Percentiles rank a stretch among this genome's conserved stretches.
Evolutionary conservation across 2,888 invertebrate genomes (phyloP).

Genomic region (Helleia helle): DNA sequence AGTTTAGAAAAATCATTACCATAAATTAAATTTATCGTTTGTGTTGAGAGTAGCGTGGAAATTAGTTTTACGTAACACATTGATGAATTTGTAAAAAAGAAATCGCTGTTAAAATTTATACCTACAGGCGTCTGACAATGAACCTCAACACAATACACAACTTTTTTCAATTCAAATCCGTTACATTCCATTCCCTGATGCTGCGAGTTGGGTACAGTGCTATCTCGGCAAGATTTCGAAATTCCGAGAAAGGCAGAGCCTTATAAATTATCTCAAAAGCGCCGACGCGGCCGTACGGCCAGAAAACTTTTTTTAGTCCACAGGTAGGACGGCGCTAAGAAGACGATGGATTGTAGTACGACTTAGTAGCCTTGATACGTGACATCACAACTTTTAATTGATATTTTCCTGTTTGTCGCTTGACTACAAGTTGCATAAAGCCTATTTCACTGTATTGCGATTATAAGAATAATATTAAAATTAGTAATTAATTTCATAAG

Average conservation of each 20-base stretch:
- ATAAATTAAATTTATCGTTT: neutral
- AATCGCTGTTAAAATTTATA: neutral
- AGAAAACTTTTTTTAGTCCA: constrained; percentile 67
- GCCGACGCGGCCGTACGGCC: constrained; percentile 67
- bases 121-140: constrained; percentile 26
- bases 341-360: constrained; percentile 61
- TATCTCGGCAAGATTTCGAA: constrained; percentile 68
- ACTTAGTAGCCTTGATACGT: constrained; percentile 2
- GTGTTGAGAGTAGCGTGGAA: constrained; percentile 1
- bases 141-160: constrained; percentile 47
- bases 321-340: constrained; percentile 72
- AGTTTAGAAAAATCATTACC: neutral
- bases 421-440: too few species aligned
- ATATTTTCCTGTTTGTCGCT: too few species aligned
- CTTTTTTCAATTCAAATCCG: constrained; percentile 65
- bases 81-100: constrained; percentile 6
- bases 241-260: constrained; percentile 71
- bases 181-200: constrained; percentile 66
- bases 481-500: too few species aligned
- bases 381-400: constrained; percentile 5
- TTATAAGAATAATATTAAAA: too few species aligned
- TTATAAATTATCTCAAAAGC: constrained; percentile 74
- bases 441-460: too few species aligned
- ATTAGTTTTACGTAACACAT: constrained; percentile 4
- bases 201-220: constrained; percentile 44